These are phyloP conservation scores for Tragelaphus imberbis DNA, from an alignment of 2,113 vertebrate genomes.

Conservation along the genomic window DNA sequence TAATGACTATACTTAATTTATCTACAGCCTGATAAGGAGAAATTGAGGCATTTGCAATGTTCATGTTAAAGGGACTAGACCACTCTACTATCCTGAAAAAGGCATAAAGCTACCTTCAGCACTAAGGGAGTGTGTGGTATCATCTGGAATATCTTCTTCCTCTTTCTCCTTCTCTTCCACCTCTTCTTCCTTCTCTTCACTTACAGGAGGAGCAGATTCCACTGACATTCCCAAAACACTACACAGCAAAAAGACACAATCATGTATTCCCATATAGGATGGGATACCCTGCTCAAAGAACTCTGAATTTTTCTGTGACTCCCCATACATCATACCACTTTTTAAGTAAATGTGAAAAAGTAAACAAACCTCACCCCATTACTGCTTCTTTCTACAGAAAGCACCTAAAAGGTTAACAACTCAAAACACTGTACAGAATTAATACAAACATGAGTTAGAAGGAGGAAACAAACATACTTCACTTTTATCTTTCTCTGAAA, in stretches of 20 bases:
- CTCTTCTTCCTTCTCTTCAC: constrained; percentile 44
- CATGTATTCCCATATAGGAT: background rate
- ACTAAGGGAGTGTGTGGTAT: background rate
- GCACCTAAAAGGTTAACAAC: background rate
- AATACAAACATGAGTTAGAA: constrained; percentile 19
- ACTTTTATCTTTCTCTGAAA: constrained; percentile 7
- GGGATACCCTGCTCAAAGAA: background rate
- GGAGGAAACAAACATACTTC: background rate
- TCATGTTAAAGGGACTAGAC: background rate
- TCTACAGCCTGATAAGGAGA: background rate
- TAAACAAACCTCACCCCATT: background rate
- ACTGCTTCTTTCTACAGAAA: background rate
- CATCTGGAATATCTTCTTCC: constrained; percentile 38
- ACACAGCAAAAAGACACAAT: constrained; percentile 40
- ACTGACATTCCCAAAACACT: constrained; percentile 63
- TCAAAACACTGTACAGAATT: constrained; percentile 13
- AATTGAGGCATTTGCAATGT: background rate
- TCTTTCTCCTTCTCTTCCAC: constrained; percentile 31
- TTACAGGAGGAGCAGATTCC: constrained; percentile 24
- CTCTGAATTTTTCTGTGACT: background rate
- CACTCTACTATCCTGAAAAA: background rate
- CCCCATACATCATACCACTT: background rate
- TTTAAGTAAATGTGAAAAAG: background rate
- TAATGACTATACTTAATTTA: constrained; percentile 13
- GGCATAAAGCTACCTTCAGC: constrained; percentile 72